A percentile compares a stretch with the other conserved stretches of the same genome.
These are phyloP conservation scores for Drosophila niveifrons DNA, from an alignment of 2,888 invertebrate species.

Conservation along the genomic window DNA sequence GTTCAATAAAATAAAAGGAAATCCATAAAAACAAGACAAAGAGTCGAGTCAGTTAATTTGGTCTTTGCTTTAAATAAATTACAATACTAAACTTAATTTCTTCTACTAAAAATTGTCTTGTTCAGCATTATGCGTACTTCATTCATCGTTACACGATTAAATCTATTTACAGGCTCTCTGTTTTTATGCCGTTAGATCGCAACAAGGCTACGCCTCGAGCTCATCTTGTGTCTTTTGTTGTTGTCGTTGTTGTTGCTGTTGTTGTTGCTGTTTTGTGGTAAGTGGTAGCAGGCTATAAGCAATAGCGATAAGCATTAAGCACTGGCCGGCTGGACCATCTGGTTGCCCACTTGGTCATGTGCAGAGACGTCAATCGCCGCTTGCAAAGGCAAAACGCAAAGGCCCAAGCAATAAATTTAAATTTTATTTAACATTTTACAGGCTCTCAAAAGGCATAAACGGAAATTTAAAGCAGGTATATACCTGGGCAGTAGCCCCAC, in stretches of 20 bases:
- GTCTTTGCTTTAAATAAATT: background rate
- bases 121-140: constrained; percentile 8
- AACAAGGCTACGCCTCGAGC: constrained; percentile 22
- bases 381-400: constrained; percentile 37
- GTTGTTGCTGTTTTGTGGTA: constrained; percentile 15
- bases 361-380: constrained; percentile 74
- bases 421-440: constrained; percentile 80
- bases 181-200: constrained; percentile 23
- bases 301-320: constrained; percentile 52
- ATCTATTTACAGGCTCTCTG: constrained; percentile 9
- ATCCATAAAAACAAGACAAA: background rate
- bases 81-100: no score
- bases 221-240: constrained; percentile 4
- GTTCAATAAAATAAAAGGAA: background rate
- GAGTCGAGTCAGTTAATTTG: background rate
- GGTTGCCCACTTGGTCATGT: constrained; percentile 60
- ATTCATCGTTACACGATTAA: constrained; percentile 27
- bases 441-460: constrained; percentile 81
- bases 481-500: constrained; percentile 44
- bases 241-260: background rate
- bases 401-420: constrained; percentile 74
- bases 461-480: constrained; percentile 76
- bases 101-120: no score
- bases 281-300: constrained; percentile 63
- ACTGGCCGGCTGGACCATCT: constrained; percentile 55